phyloP scores from a whole-genome alignment of 2,113 vertebrate genomes.

The Phalacrocorax brasilianus region DNA sequence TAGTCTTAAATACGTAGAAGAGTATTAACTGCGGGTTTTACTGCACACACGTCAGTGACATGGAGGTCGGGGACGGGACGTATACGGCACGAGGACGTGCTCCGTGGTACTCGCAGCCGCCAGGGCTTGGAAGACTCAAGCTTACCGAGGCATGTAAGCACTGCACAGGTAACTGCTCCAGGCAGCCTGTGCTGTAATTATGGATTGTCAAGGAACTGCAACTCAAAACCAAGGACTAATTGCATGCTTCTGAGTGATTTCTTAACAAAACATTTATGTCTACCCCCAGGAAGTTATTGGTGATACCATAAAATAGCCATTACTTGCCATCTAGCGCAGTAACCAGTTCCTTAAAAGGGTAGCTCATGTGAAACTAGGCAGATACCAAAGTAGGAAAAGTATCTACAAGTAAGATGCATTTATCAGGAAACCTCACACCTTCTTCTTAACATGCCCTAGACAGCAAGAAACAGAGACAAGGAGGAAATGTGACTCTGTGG shows the following conservation, averaged over 20 bases:
- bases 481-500: background rate
- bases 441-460: background rate
- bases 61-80: accelerated
- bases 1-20: background rate
- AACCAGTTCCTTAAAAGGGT: background rate
- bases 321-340: background rate
- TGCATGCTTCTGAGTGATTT: accelerated
- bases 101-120: accelerated
- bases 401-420: background rate
- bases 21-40: background rate
- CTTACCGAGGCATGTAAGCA: accelerated
- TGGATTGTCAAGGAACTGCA: background rate
- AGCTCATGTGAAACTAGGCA: background rate
- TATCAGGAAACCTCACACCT: background rate
- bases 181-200: accelerated
- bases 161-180: background rate
- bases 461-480: background rate
- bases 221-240: background rate
- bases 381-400: background rate
- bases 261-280: background rate
- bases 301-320: background rate
- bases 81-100: accelerated
- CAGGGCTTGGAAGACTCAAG: background rate
- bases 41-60: background rate
- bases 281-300: background rate